These are phyloP conservation scores for Rhynchonycteris naso DNA, from an alignment of 2,797 vertebrate genomes.

Conservation along the genomic window DNA sequence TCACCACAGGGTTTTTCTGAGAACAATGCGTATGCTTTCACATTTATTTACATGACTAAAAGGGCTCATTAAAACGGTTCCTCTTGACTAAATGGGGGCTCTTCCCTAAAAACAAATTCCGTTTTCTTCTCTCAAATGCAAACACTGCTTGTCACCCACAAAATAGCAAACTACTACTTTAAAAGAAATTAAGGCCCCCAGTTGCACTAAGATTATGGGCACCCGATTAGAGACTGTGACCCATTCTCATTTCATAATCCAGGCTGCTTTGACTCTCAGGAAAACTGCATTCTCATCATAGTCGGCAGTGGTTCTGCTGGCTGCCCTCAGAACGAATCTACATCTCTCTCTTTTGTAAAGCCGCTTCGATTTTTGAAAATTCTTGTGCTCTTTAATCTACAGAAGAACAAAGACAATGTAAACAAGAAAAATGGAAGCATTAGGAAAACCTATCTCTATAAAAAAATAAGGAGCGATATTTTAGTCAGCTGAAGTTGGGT, in stretches of 20 bases:
- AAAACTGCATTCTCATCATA: background rate
- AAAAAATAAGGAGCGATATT: background rate
- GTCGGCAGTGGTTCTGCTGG: background rate
- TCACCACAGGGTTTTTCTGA: background rate
- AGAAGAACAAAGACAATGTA: background rate
- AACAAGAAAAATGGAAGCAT: background rate
- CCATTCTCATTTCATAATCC: background rate
- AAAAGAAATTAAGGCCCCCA: background rate
- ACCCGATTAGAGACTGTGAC: background rate
- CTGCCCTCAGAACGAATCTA: background rate
- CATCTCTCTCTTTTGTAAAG: background rate
- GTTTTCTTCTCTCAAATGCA: background rate
- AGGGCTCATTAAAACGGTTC: background rate
- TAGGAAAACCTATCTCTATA: background rate
- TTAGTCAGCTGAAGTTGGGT: background rate
- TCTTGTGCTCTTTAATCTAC: background rate
- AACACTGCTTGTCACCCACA: background rate
- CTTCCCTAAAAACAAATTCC: slow-evolving; percentile 5
- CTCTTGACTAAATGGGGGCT: background rate
- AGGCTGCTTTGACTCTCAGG: background rate
- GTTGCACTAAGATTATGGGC: background rate
- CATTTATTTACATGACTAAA: slow-evolving; percentile 12
- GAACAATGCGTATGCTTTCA: background rate
- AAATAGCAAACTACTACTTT: background rate
- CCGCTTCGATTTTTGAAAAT: slow-evolving; percentile 25